Base-by-base conservation (phyloP, 30 jellyfish, hydroid and myxozoan genomes). In the Turritopsis rubra region DNA sequence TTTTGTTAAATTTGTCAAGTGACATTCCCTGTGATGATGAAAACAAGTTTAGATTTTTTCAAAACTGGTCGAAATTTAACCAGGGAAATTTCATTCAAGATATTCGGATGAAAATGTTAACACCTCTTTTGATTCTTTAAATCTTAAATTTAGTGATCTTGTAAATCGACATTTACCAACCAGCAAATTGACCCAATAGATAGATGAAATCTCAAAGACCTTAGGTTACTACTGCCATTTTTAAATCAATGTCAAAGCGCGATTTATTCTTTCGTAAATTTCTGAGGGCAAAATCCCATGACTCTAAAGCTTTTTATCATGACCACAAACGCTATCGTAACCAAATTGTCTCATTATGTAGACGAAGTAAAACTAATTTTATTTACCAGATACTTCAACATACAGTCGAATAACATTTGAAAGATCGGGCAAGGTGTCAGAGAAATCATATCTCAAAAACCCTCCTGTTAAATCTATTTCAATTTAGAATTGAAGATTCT, bases 381-480 rank as follows among this genome's bases (percentile, higher is more conserved):
- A n/a, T 41, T 41, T 13, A 41, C 60, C 5, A 13, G 60, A 3
- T 41, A 66, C 17, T 66, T 66, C 17, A 5, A 17, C 17, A 4
- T 3, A 21, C 76, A 66, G 8, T 66, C 76, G 8, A 66, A 17
- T 17, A 66, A 66, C 76, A 26, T 17, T 7, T 8, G 29, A 3
- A 66, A 66, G 29, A 66, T 66, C 17, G 7, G 76, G 76, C 76
- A 66, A 17, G 76, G 76, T 66, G 76, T 66, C 7, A 66, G 17
- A 17, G 76, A 66, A 8, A 66, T 66, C 29, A 66, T 66, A 66
- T 66, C 76, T 66, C 76, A 3, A 4, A 66, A 66, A 1, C 17
- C 76, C 27, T 66, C 16, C 29, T 21, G 5, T 3, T 13, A 41
- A 41, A 41, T 3, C 60, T 13, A 41, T 3, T 41, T 3, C 13